These are phyloP conservation scores for Pomacea maculata DNA, from an alignment of 1,140 invertebrate species.

Conservation along the genomic window DNA sequence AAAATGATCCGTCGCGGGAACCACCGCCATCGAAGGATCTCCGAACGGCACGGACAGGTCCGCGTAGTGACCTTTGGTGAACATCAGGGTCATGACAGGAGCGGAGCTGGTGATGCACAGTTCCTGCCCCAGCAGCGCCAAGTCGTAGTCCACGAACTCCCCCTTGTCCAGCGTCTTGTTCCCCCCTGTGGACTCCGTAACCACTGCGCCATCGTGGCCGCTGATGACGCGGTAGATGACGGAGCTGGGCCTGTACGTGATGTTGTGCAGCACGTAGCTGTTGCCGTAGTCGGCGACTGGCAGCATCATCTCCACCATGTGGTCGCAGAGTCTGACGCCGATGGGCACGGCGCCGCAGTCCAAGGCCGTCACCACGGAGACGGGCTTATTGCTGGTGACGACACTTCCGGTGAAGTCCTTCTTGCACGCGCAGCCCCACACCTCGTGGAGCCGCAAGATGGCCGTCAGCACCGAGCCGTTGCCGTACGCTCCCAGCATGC, in stretches of 20 bases:
- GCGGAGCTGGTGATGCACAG: conserved; percentile 7
- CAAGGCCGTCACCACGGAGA: neutral
- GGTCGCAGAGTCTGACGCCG: neutral
- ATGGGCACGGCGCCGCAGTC: neutral
- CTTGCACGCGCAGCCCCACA: neutral
- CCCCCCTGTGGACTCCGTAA: neutral
- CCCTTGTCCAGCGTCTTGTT: conserved; percentile 1
- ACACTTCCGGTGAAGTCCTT: conserved; percentile 2
- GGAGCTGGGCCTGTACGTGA: neutral
- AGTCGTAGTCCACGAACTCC: conserved; percentile 12
- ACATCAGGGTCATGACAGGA: conserved; percentile 16
- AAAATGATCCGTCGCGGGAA: neutral
- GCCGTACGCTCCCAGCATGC: neutral
- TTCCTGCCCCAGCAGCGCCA: neutral
- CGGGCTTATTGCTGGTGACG: neutral
- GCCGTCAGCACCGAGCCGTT: neutral
- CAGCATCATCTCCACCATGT: conserved; percentile 8
- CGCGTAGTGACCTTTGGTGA: conserved; percentile 3
- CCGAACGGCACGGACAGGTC: conserved; percentile 5
- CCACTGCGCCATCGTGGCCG: neutral
- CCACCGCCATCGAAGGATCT: conserved; percentile 14
- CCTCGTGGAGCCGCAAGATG: neutral
- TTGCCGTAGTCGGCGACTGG: conserved; percentile 2
- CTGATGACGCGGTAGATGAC: conserved; percentile 20
- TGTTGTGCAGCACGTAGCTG: conserved; percentile 1